Evolutionary conservation across 2,113 vertebrate genomes (phyloP).

Genomic region (Apistogramma diplotaenia): DNA sequence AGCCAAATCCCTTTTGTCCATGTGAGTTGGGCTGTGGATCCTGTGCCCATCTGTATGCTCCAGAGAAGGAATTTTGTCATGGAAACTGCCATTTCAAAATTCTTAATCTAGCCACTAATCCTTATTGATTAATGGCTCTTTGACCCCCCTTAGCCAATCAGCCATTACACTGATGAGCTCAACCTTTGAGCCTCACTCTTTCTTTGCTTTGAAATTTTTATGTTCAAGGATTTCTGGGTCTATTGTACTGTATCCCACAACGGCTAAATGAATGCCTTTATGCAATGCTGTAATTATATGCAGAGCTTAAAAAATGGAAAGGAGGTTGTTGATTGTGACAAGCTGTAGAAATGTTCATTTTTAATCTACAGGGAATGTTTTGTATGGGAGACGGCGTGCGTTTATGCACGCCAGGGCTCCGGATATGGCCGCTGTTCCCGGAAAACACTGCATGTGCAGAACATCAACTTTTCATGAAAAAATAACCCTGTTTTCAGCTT

Average conservation of each 20-base stretch:
- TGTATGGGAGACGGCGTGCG: background rate
- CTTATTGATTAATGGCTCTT: conserved; percentile 56
- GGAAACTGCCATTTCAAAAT: conserved; percentile 22
- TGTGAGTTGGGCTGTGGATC: conserved; percentile 16
- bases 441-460: background rate
- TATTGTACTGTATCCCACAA: background rate
- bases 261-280: background rate
- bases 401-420: background rate
- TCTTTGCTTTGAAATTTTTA: background rate
- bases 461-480: background rate
- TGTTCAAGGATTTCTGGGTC: background rate
- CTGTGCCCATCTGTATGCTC: background rate
- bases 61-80: conserved; percentile 15
- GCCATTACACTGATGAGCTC: conserved; percentile 14
- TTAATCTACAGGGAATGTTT: background rate
- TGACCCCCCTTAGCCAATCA: conserved; percentile 34
- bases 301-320: background rate
- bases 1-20: conserved; percentile 39
- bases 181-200: conserved; percentile 1
- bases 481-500: background rate
- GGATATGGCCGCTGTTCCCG: background rate
- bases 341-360: background rate
- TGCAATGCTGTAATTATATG: conserved; percentile 6
- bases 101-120: conserved; percentile 37
- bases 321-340: background rate